Base-by-base conservation (phyloP, 2,113 vertebrate genomes). In the Probosciger aterrimus region DNA sequence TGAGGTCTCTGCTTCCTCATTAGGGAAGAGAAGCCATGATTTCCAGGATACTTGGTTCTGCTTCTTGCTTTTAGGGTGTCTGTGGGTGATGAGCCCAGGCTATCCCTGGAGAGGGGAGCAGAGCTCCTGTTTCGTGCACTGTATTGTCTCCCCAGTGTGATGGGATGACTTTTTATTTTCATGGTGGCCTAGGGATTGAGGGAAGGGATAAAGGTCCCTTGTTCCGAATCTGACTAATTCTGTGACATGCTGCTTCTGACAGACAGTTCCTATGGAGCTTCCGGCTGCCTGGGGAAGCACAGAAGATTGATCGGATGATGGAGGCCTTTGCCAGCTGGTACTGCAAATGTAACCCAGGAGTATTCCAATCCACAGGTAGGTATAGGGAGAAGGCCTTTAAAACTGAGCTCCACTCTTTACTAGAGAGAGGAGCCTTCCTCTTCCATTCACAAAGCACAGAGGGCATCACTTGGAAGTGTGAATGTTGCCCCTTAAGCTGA, bases 291-390 rank as follows among this genome's bases (percentile, higher is more conserved):
- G 99, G 99, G 2, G 99, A 99, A 89, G 99, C 99, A 2, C 99
- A 99, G 98, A 99, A 99, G 98, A 99, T 99, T 9, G 99, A 99
- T 85, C 98, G 99, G 23, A 99, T 99, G 99, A 99, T 99, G 99
- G 99, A 99, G 76, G 97, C 98, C 11, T 99, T 99, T 35, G 99
- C 99, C 33, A 97, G 92, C 4, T 98, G 99, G 57, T 99, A 99
- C 97, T 99, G 99, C 64, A 97, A 98, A 86, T 99, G 99, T 92
- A 99, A 99, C 94, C 83, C 97, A 0, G 90, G 97, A 0, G 98
- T 99, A 90, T 99, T 99, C 97, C 99, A 99, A 96, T 99, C 99
- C 4, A 98, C 99, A 90, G 99, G 99, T 99, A 77, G 7, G 9
- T 76, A 13, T 6, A 59, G 60, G 30, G 62, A 46, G 17, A 63